phyloP scores from a whole-genome alignment of 2,888 invertebrate species.

The Athalia rosae region DNA sequence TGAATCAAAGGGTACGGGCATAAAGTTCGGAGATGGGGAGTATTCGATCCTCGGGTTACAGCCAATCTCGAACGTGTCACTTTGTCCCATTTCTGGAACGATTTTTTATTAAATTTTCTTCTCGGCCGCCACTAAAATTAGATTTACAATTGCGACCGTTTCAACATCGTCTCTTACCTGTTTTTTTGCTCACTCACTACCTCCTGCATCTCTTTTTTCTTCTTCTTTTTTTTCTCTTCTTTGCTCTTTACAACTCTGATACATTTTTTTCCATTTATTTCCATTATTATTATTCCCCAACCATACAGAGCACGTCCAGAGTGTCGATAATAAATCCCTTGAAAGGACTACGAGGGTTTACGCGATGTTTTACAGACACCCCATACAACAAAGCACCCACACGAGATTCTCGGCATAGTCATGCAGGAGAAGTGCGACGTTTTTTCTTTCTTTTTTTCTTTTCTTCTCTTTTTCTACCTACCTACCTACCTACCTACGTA shows the following conservation, averaged over 20 bases:
- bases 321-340: neutral
- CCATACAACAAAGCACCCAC: neutral
- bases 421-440: neutral
- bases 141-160: neutral
- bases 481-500: neutral
- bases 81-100: conserved; percentile 53
- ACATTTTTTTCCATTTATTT: no score
- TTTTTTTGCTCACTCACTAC: no score
- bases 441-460: neutral
- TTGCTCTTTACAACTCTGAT: no score
- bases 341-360: no score
- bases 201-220: no score
- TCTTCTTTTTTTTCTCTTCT: no score
- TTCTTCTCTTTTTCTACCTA: neutral
- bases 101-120: conserved; percentile 19
- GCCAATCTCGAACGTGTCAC: conserved; percentile 70
- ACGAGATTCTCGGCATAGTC: neutral
- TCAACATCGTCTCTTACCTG: neutral
- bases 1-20: conserved; percentile 51
- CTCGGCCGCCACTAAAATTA: neutral
- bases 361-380: neutral
- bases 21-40: conserved; percentile 47
- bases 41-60: conserved; percentile 69
- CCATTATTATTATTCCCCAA: no score
- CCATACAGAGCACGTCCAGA: neutral